A percentile compares a stretch with the other conserved stretches of the same genome.
These are phyloP conservation scores for Drosophila azteca DNA, from an alignment of 1,140 invertebrate genomes.

Conservation along the genomic window DNA sequence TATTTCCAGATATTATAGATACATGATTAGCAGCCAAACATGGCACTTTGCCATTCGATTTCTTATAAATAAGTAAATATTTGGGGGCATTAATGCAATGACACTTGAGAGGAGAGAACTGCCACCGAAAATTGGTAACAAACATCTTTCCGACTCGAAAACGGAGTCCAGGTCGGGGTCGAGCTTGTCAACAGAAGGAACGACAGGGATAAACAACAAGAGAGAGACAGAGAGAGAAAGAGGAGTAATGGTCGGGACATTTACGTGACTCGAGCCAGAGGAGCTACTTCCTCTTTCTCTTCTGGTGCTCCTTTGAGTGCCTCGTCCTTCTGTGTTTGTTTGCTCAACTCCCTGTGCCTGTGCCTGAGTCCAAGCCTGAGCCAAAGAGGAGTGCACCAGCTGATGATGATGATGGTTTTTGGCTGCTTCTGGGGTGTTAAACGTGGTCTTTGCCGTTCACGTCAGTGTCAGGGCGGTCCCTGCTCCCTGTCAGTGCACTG, in stretches of 20 bases:
- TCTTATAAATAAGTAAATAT: constrained; percentile 58
- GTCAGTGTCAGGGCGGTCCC: constrained; percentile 9
- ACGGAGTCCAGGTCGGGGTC: constrained; percentile 7
- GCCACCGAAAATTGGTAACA: constrained; percentile 15
- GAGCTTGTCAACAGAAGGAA: constrained; percentile 21
- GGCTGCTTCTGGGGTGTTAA: constrained; percentile 23
- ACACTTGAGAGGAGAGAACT: constrained; percentile 42
- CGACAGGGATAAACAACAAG: constrained; percentile 5
- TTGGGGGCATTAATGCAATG: constrained; percentile 57
- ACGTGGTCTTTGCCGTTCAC: constrained; percentile 35
- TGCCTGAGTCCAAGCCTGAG: too few relatives aligned
- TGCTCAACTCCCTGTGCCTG: constrained; percentile 12
- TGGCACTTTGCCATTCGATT: neutral
- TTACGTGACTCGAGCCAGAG: constrained; percentile 69
- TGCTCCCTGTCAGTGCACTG: constrained; percentile 3
- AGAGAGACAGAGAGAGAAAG: neutral
- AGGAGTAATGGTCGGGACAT: constrained; percentile 44
- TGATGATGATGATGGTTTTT: constrained; percentile 32
- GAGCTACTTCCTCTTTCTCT: constrained; percentile 16
- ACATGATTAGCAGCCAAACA: too few relatives aligned
- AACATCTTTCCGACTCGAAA: neutral
- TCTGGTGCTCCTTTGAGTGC: constrained; percentile 14
- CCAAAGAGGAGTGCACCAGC: constrained; percentile 18
- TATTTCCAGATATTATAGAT: too few relatives aligned
- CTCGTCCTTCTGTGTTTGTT: constrained; percentile 38